Conservation (phyloP, 2,888 invertebrate species). For the Erpobdella octoculata region DNA sequence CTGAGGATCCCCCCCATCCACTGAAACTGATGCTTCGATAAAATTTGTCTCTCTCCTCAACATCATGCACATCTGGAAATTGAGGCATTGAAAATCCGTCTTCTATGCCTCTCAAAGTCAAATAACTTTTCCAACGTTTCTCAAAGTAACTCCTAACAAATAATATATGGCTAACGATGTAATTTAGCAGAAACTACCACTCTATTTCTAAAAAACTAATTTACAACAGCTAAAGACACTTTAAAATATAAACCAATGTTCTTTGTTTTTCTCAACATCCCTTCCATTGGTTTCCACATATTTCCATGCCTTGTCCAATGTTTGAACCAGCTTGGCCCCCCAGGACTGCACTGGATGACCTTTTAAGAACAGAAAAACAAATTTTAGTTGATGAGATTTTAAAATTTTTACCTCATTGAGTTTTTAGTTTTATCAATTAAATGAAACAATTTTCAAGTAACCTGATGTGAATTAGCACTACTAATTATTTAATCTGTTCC, state of each 20-base stretch:
- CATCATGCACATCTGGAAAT: slow-evolving; percentile 43
- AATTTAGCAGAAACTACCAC: too few species aligned
- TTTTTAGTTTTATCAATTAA: too few species aligned
- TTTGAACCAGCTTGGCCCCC: slow-evolving; percentile 43
- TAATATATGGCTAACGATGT: too few species aligned
- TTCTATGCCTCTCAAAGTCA: slow-evolving; percentile 39
- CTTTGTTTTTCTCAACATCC: slow-evolving; percentile 42
- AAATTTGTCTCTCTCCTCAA: slow-evolving; percentile 45
- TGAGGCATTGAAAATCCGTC: slow-evolving; percentile 41
- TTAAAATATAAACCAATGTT: slow-evolving; percentile 40
- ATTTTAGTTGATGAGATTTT: neutral
- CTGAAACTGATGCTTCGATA: slow-evolving; percentile 45
- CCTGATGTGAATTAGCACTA: too few species aligned
- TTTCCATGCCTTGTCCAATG: slow-evolving; percentile 40
- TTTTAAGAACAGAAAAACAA: slow-evolving; percentile 19
- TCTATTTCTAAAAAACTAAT: neutral
- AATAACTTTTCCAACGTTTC: slow-evolving; percentile 43
- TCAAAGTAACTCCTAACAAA: slow-evolving; percentile 43
- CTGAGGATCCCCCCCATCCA: slow-evolving; percentile 50
- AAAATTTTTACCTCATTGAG: too few species aligned
- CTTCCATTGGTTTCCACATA: slow-evolving; percentile 41
- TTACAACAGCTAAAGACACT: neutral
- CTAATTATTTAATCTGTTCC: too few species aligned
- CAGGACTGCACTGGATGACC: slow-evolving; percentile 43
- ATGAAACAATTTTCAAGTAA: too few species aligned